A percentile compares a stretch with the other conserved stretches of the same genome.
phyloP scores from a whole-genome alignment of 2,797 vertebrate species.

The Decapterus maruadsi region DNA sequence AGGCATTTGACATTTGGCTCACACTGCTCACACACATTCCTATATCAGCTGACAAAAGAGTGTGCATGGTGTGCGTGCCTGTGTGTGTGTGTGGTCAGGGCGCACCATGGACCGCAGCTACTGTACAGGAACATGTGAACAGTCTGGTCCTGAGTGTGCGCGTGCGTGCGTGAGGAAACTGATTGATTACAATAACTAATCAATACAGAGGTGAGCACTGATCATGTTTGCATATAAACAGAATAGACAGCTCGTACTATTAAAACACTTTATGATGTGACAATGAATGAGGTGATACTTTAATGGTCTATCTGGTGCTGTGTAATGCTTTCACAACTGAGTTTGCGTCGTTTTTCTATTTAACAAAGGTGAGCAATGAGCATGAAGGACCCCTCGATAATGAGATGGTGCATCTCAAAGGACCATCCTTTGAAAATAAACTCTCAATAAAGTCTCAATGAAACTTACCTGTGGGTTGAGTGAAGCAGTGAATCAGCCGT shows the following conservation, averaged over 20 bases:
- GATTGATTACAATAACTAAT: background rate
- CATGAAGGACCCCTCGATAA: background rate
- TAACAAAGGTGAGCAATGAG: background rate
- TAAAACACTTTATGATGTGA: background rate
- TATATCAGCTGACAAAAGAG: constrained; percentile 76
- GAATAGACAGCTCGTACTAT: background rate
- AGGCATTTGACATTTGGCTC: constrained; percentile 73
- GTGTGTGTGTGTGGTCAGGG: constrained; percentile 32
- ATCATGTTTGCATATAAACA: too few relatives aligned
- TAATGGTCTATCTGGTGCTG: background rate
- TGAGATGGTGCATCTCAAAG: too few relatives aligned
- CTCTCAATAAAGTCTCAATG: background rate
- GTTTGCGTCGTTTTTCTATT: background rate
- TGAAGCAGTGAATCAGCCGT: constrained; percentile 35
- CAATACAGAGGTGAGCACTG: background rate
- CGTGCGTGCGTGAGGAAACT: background rate
- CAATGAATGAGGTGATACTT: too few relatives aligned
- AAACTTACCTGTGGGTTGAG: constrained; percentile 58
- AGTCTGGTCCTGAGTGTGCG: background rate
- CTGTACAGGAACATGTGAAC: background rate
- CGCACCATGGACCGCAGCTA: constrained; percentile 1
- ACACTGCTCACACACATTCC: constrained; percentile 61
- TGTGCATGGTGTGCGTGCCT: constrained; percentile 20
- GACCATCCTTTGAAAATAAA: too few relatives aligned
- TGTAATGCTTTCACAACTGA: too few relatives aligned